phyloP scores from a whole-genome alignment of 1,140 invertebrate genomes.

The Ruditapes philippinarum region DNA sequence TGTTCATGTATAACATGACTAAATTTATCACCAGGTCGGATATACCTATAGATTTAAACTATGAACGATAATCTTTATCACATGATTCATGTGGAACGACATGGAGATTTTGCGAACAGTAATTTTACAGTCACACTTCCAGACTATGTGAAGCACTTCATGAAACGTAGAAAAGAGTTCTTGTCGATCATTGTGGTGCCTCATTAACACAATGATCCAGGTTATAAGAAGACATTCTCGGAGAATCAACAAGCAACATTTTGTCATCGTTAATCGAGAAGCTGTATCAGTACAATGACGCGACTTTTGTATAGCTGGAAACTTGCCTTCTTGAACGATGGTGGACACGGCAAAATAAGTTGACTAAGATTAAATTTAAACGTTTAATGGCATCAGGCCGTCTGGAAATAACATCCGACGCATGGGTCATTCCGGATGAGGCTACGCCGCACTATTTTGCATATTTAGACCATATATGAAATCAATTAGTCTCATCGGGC shows the following conservation, averaged over 20 bases:
- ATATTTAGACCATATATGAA: background rate
- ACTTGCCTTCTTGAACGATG: background rate
- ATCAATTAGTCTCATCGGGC: no score
- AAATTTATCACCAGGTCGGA: background rate
- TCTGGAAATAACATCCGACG: background rate
- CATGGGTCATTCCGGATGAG: conserved; percentile 37
- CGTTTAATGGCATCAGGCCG: background rate
- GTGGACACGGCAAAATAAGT: background rate
- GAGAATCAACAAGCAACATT: background rate
- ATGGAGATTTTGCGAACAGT: background rate
- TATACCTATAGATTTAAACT: background rate
- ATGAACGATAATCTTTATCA: background rate
- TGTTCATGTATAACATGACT: no score
- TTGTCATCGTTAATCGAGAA: background rate
- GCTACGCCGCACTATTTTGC: background rate
- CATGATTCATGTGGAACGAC: background rate
- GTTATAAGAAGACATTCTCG: background rate
- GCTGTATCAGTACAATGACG: background rate
- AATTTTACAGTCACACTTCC: background rate
- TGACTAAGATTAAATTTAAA: background rate
- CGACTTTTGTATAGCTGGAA: background rate
- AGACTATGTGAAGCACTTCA: background rate
- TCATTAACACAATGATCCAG: conserved; percentile 13
- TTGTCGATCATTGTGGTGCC: background rate
- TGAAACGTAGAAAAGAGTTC: background rate